Percentiles rank a stretch among this genome's conserved stretches.
phyloP scores from a whole-genome alignment of 2,113 vertebrate species.

The Chinchilla lanigera region DNA sequence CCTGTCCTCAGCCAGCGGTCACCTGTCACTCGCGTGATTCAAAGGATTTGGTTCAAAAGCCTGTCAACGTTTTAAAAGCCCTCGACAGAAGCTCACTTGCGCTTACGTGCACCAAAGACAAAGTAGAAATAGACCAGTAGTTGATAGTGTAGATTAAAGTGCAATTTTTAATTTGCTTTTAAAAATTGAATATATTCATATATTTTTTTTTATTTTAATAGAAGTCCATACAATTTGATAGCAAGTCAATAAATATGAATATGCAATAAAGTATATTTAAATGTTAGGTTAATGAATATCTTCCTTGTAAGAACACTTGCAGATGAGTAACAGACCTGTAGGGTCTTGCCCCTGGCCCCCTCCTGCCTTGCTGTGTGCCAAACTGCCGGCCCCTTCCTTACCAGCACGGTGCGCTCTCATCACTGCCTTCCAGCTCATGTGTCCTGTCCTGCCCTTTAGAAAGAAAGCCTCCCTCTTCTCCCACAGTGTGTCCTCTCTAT shows the following conservation, averaged over 20 bases:
- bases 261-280: background rate
- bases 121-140: background rate
- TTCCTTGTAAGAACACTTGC: background rate
- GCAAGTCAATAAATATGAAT: background rate
- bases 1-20: background rate
- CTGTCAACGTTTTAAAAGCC: background rate
- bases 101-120: background rate
- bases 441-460: background rate
- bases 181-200: background rate
- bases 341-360: too few species aligned
- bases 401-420: background rate
- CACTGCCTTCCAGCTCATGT: background rate
- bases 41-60: background rate
- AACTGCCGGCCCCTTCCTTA: background rate
- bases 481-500: background rate
- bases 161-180: conserved; percentile 33
- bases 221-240: background rate
- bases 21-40: background rate
- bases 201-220: background rate
- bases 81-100: background rate
- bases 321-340: background rate
- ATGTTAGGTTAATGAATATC: background rate
- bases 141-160: background rate
- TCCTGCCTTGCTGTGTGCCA: background rate
- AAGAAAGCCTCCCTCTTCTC: background rate